These are phyloP conservation scores for Parnassius orleans DNA, from an alignment of 2,888 invertebrate genomes.

Conservation along the genomic window DNA sequence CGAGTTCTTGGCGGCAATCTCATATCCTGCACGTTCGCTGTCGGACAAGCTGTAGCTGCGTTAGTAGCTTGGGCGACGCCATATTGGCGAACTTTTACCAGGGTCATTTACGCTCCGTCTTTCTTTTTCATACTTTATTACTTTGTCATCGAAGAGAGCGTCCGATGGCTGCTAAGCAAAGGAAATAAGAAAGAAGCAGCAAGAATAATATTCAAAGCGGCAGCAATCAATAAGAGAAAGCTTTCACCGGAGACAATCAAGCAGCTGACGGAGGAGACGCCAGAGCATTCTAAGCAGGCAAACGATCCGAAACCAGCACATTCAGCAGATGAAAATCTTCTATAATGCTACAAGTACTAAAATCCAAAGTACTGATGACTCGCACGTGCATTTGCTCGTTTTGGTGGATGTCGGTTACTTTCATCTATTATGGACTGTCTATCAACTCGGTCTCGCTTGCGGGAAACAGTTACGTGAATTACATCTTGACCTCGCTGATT, in stretches of 20 bases:
- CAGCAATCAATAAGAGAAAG: slow-evolving; percentile 63
- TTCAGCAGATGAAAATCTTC: slow-evolving; percentile 32
- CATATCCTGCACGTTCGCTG: slow-evolving; percentile 83
- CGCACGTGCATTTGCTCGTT: slow-evolving; percentile 81
- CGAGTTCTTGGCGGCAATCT: slow-evolving; percentile 71
- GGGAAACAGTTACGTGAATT: slow-evolving; percentile 89
- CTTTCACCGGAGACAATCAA: slow-evolving; percentile 56
- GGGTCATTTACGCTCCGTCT: slow-evolving; percentile 83
- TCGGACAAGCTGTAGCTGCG: slow-evolving; percentile 84
- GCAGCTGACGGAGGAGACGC: slow-evolving; percentile 38
- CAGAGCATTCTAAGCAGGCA: slow-evolving; percentile 9
- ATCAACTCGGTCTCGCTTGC: slow-evolving; percentile 88
- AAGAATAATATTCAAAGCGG: slow-evolving; percentile 61
- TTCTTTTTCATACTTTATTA: slow-evolving; percentile 82
- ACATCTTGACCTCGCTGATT: slow-evolving; percentile 83
- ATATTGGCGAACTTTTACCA: slow-evolving; percentile 83
- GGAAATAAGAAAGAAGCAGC: slow-evolving; percentile 75
- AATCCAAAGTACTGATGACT: slow-evolving; percentile 65
- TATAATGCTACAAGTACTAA: slow-evolving; percentile 62
- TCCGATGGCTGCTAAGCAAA: slow-evolving; percentile 86
- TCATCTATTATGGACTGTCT: slow-evolving; percentile 90
- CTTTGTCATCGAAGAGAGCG: slow-evolving; percentile 83
- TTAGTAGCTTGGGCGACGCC: slow-evolving; percentile 82
- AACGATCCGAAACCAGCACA: slow-evolving; percentile 20
- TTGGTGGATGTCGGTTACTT: slow-evolving; percentile 89